phyloP scores from a whole-genome alignment of 92 coral and sea anemone species.

The Zoanthus sociatus region DNA sequence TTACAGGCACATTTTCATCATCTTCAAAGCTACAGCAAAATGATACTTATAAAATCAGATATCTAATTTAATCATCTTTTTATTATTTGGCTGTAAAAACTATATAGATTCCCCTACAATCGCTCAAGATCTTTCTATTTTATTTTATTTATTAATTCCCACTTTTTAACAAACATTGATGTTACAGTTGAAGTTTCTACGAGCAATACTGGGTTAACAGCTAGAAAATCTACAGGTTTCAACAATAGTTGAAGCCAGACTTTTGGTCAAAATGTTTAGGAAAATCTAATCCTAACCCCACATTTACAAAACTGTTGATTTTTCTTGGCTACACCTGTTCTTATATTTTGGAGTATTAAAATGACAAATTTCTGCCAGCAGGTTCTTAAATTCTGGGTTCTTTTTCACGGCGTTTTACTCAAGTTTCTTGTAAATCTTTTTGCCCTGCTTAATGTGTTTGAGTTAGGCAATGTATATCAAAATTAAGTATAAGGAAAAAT shows the following conservation, averaged over 20 bases:
- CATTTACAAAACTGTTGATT: neutral
- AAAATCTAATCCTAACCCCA: slow-evolving; percentile 2
- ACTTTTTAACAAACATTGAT: too few species aligned
- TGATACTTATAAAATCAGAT: too few species aligned
- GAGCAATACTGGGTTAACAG: slow-evolving; percentile 10
- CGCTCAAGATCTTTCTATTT: too few species aligned
- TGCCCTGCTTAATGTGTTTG: slow-evolving; percentile 8
- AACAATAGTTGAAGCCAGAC: slow-evolving; percentile 5
- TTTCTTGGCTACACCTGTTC: neutral
- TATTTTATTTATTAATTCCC: too few species aligned
- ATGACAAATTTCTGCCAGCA: slow-evolving; percentile 11
- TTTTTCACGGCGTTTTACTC: slow-evolving; percentile 4
- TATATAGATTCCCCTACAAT: too few species aligned
- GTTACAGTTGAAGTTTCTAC: too few species aligned
- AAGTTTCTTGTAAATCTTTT: slow-evolving; percentile 1
- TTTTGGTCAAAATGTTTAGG: slow-evolving; percentile 6
- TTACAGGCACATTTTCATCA: too few species aligned
- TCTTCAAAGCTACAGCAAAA: too few species aligned
- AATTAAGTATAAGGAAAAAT: slow-evolving; percentile 4
- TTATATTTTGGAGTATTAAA: slow-evolving; percentile 10
- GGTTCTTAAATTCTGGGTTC: slow-evolving; percentile 5
- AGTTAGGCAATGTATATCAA: neutral
- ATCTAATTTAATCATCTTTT: too few species aligned
- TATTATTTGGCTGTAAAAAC: too few species aligned
- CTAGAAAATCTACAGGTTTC: neutral